These are phyloP conservation scores for Ammodytes marinus DNA, from an alignment of 2,113 vertebrate species.

Conservation along the genomic window DNA sequence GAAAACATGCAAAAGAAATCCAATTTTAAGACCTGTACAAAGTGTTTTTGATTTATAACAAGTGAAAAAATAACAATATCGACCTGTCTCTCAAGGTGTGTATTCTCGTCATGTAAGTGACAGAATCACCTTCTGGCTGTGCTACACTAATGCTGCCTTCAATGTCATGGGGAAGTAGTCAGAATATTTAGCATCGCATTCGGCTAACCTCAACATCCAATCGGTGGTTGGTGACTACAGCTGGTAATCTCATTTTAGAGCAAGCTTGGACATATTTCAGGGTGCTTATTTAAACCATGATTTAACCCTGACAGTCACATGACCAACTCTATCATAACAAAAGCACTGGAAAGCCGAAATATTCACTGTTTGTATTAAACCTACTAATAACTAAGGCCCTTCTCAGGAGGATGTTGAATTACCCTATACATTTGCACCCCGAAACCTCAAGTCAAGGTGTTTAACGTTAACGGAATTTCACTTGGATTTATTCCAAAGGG, in stretches of 20 bases:
- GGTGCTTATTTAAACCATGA: not conserved
- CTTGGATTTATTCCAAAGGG: not conserved
- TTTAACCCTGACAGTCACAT: too few relatives aligned
- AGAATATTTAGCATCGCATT: not conserved
- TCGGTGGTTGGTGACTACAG: not conserved
- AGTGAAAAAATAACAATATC: not conserved
- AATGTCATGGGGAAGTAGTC: not conserved
- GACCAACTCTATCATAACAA: not conserved
- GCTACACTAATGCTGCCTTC: not conserved
- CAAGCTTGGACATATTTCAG: not conserved
- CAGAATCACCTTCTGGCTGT: not conserved
- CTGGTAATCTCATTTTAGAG: not conserved
- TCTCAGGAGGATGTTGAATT: not conserved
- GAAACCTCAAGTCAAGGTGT: not conserved
- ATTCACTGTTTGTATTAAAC: not conserved
- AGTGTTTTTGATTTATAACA: too few relatives aligned
- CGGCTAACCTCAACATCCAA: not conserved
- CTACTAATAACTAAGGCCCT: too few relatives aligned
- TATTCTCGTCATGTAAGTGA: not conserved
- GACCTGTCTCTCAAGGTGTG: not conserved
- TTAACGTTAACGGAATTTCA: not conserved
- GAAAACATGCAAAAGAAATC: too few relatives aligned
- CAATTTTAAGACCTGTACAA: too few relatives aligned
- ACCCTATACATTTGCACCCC: not conserved
- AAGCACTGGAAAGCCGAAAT: not conserved